A percentile compares a stretch with the other conserved stretches of the same genome.
Evolutionary conservation across 2,888 invertebrate species (phyloP).

Genomic region (Napeogenes inachia): DNA sequence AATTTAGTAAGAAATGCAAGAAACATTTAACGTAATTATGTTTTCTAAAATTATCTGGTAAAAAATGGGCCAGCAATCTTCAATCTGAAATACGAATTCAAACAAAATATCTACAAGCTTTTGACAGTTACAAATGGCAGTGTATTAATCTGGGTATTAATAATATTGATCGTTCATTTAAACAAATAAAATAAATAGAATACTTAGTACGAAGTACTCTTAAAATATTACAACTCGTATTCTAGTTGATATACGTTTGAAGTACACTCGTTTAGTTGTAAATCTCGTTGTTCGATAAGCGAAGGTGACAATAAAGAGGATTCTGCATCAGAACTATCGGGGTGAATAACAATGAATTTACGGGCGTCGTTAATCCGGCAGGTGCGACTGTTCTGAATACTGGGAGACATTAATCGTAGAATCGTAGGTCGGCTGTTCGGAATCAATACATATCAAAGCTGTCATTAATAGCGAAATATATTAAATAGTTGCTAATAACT

Average conservation of each 20-base stretch:
- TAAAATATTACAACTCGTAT: neutral
- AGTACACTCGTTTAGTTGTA: constrained; percentile 14
- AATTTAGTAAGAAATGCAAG: too few species aligned
- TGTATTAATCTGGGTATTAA: too few species aligned
- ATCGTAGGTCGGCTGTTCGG: constrained; percentile 50
- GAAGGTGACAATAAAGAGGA: constrained; percentile 44
- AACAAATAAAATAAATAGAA: too few species aligned
- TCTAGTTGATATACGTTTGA: constrained; percentile 5
- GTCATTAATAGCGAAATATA: neutral
- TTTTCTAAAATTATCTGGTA: too few species aligned
- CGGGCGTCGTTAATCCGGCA: constrained; percentile 64
- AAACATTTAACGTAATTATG: too few species aligned
- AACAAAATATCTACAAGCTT: too few species aligned
- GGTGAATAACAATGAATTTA: constrained; percentile 69
- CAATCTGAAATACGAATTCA: too few species aligned
- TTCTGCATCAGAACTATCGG: constrained; percentile 51
- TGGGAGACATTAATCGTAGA: constrained; percentile 58
- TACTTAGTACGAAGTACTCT: too few species aligned
- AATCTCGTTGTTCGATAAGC: constrained; percentile 24
- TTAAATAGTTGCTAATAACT: too few species aligned
- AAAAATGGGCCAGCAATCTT: too few species aligned
- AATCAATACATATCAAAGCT: constrained; percentile 45
- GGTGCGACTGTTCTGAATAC: constrained; percentile 66
- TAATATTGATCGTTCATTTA: too few species aligned
- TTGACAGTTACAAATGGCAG: too few species aligned